Base-by-base conservation (phyloP, 2,113 vertebrate genomes). In the Rhinogobius similis region DNA sequence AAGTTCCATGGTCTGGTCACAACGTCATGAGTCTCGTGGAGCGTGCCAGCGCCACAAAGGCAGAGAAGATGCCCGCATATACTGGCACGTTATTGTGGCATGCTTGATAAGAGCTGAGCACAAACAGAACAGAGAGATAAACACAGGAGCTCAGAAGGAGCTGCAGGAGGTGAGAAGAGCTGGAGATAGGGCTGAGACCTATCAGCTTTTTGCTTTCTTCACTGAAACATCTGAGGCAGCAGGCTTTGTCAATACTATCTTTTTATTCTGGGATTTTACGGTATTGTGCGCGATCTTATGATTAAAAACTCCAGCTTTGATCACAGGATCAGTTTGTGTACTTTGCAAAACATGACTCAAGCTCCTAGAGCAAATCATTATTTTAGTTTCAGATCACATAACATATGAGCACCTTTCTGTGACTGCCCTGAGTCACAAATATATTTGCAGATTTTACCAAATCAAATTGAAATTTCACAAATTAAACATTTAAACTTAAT, bases 81-180 rank as follows among this genome's bases (percentile, higher is more conserved):
- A n/a, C 48, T 86, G 77, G 77, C 87, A 90, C 79, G 87, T 78
- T 85, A 88, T 87, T 84, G 84, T 88, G 20, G 26, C 79, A 70
- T 81, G 82, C 59, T 27, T 83, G 87, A 82, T 82, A 82, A 87
- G 68, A 41, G 68, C 61, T 39, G 62, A 77, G 79, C 77, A 81
- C 77, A 77, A 73, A 79, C 2, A 53, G 64, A 64, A 56, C 41
- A 3, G 56, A 0, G 78, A 88, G 84, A 84, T 85, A 78, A 32
- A 69, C 63, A 3, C 56, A 76, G 55, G 68, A 29, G 73, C 67
- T 56, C 58, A 52, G 58, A 36, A 11, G 70, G 70, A 71, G 70
- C 70, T 65, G 80, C 71, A 48, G 67, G 79, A 82, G 82, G 84
- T 75, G 77, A 76, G 59, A 78, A 71, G 52, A 1, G 67, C 58